Evolutionary conservation across 1,140 invertebrate genomes (phyloP).

Genomic region (Hyposmocoma kahamanoa): DNA sequence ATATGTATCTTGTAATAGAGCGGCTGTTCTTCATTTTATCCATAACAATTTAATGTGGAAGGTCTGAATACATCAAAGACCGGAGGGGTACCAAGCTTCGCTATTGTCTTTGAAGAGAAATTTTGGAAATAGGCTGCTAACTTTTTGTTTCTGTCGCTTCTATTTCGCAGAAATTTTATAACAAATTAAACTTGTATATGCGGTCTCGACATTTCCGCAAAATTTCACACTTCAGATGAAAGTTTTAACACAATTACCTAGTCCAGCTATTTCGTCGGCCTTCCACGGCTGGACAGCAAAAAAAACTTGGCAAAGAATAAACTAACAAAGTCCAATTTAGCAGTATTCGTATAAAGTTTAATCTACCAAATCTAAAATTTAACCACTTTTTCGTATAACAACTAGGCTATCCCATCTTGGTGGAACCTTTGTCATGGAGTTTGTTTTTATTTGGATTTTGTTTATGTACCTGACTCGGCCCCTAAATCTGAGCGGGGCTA

Average conservation of each 20-base stretch:
- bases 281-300: conserved; percentile 51
- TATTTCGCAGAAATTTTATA: conserved; percentile 15
- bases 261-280: conserved; percentile 50
- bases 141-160: not conserved
- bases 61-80: too few relatives aligned
- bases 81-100: too few relatives aligned
- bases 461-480: not conserved
- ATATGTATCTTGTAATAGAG: too few relatives aligned
- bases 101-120: too few relatives aligned
- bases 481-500: not conserved
- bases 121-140: too few relatives aligned
- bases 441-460: not conserved
- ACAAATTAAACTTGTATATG: conserved; percentile 60
- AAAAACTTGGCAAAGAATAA: conserved; percentile 70
- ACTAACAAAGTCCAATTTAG: conserved; percentile 65
- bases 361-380: conserved; percentile 64
- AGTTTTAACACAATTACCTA: conserved; percentile 70
- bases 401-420: not conserved
- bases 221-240: conserved; percentile 68
- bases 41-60: too few relatives aligned
- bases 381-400: conserved; percentile 31
- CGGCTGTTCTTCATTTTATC: too few relatives aligned
- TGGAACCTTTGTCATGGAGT: not conserved
- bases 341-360: conserved; percentile 66
- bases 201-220: conserved; percentile 35